These are phyloP conservation scores for Dryas iulia DNA, from an alignment of 1,140 invertebrate species.

Conservation along the genomic window DNA sequence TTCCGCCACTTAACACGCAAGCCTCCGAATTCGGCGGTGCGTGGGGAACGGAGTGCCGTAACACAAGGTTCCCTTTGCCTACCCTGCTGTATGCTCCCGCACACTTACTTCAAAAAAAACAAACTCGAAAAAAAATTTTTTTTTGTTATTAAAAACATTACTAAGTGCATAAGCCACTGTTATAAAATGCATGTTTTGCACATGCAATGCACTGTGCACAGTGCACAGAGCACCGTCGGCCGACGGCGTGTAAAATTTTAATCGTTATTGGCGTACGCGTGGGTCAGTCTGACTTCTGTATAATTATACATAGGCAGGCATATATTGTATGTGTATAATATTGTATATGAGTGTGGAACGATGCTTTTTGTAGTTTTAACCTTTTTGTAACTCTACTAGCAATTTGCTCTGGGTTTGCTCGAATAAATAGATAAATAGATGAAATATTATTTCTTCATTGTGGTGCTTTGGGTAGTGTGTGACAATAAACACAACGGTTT, in stretches of 20 bases:
- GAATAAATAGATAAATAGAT: too few species aligned
- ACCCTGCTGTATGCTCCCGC: too few species aligned
- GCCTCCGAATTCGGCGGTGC: too few species aligned
- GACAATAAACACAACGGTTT: too few species aligned
- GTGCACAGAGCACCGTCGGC: not conserved
- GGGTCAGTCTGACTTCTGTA: not conserved
- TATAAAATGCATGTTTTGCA: constrained; percentile 13
- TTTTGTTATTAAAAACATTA: too few species aligned
- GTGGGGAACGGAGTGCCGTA: too few species aligned
- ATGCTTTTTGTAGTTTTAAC: not conserved
- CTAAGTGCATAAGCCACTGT: not conserved
- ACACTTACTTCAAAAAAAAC: too few species aligned
- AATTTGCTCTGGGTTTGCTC: not conserved
- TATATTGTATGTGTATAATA: not conserved
- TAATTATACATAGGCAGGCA: not conserved
- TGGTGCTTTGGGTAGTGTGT: too few species aligned
- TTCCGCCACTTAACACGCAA: too few species aligned
- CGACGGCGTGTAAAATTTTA: constrained; percentile 22
- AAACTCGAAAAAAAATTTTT: too few species aligned
- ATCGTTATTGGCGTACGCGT: constrained; percentile 19
- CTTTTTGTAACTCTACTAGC: not conserved
- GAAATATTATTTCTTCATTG: too few species aligned
- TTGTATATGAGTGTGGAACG: not conserved
- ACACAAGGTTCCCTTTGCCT: too few species aligned
- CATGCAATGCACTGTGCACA: constrained; percentile 3